These are phyloP conservation scores for Numenius phaeopus DNA, from an alignment of 2,797 vertebrate species.

Conservation along the genomic window DNA sequence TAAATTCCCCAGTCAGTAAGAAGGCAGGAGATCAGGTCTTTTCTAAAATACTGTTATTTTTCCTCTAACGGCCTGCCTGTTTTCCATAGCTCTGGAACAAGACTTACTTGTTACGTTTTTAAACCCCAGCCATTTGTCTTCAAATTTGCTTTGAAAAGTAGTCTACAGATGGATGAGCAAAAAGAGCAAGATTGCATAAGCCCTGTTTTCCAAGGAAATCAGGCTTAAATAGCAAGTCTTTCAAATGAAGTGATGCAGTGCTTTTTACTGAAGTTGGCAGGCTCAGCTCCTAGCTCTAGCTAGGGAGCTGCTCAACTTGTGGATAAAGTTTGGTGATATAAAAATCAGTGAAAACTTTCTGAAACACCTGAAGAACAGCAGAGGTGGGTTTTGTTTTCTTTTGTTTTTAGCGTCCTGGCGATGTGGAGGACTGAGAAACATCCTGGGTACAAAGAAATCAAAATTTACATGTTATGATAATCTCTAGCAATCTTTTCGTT, in stretches of 20 bases:
- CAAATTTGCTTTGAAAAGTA: background rate
- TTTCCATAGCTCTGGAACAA: background rate
- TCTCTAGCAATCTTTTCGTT: background rate
- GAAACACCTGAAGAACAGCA: background rate
- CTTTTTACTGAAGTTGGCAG: background rate
- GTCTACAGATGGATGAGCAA: background rate
- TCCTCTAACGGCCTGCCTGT: background rate
- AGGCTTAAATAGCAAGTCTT: background rate
- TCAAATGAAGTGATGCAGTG: background rate
- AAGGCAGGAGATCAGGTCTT: background rate
- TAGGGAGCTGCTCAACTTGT: background rate
- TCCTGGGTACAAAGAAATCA: background rate
- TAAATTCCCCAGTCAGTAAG: background rate
- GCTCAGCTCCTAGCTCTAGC: background rate
- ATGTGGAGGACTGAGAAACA: background rate
- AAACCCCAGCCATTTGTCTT: background rate
- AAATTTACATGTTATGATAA: background rate
- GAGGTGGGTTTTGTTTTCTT: background rate
- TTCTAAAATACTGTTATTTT: background rate
- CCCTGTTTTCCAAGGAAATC: background rate
- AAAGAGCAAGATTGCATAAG: background rate
- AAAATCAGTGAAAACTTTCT: background rate
- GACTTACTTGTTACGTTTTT: background rate
- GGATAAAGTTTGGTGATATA: background rate
- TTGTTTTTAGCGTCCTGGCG: background rate